Evolutionary conservation across 2,888 invertebrate species (phyloP), one percentile per base, ranked within the genome.

Genomic region (Callyntrura sp.): DNA sequence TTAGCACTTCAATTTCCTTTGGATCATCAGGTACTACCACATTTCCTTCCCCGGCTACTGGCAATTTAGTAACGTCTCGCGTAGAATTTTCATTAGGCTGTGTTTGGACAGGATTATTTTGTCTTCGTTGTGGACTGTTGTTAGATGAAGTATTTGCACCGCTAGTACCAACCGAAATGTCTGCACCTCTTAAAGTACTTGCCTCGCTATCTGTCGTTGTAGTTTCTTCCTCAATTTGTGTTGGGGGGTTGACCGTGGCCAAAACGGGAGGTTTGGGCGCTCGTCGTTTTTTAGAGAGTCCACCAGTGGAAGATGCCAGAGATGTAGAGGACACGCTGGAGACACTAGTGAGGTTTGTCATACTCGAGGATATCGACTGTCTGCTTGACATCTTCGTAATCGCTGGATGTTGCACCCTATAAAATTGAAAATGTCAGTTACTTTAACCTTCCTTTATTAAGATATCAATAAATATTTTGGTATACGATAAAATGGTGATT

Each of bases 261-360:
- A 79, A 65, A 85, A 82, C 92, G 94, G 95, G 95, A 20, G 95
- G 95, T 35, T 95, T 96, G 0, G 96, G 96, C 12, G 95, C 95
- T 93, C 96, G 95, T 94, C 96, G 96, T 94, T 96, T 96, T 91
- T 96, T 94, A 57, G 94, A 95, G 94, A 95, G 96, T 4, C 93
- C 93, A 17, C 91, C 92, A 60, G 91, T 91, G 9, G 93, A 93
- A 95, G 94, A 62, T 93, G 94, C 92, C 62, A 94, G 91, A 9
- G 94, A 94, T 25, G 93, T 93, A 8, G 94, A 93, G 12, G 94
- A 94, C 5, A 93, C 91, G 86, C 94, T 94, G 65, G 93, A 93
- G 11, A 93, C 92, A 57, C 91, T 92, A 20, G 92, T 93, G 76
- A 93, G 76, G 82, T 94, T 93, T 79, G 93, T 92, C 85, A 93